Evolutionary conservation across 2,113 vertebrate genomes (phyloP), one percentile per base, ranked within the genome.

Genomic region (Hippocampus guttulatus): DNA sequence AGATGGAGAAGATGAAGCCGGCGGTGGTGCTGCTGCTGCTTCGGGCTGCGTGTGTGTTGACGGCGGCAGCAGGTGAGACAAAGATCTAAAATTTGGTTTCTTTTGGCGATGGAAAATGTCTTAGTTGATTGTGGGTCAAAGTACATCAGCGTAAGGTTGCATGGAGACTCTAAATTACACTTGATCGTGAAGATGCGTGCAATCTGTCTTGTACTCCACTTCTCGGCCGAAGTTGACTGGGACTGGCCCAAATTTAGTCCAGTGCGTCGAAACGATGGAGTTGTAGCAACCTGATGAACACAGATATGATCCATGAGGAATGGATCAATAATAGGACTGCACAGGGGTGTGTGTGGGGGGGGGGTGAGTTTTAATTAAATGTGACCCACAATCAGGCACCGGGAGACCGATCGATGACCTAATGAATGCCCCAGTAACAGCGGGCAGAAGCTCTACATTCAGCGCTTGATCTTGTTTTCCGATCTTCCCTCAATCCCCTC

Each of bases 301-400:
- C 16, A 18, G 49, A 5, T 1, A 49, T 4, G 47, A 49, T 3
- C 15, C 16, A 49, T 8, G 49, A 51, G 6, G 20, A 51, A 18
- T 6, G 18, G 49, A 58, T 58, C 55, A 27, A 58, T 58, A 58
- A 30, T 1, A 6, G 12, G 11, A 58, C 55, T 12, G 23, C 54
- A 25, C 54, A 25, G 5, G 33, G 33, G 30, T 3, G 3, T 5
- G 30, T 2, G 30, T 1, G 30, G 30, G 30, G 12, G 1, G 55
- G 55, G 55, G 55, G 55, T 25, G 64, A 65, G 18, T 65, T 85
- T 83, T 83, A 88, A 90, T 90, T 90, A 90, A 86, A 76, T 64
- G 43, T 85, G 85, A 88, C 88, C 88, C 82, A 85, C 84, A 82
- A 84, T 79, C 74, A 60, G 45, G 84, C 73, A 67, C 74, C 55